These are phyloP conservation scores for Pithys albifrons DNA, from an alignment of 2,113 vertebrate genomes.

Conservation along the genomic window DNA sequence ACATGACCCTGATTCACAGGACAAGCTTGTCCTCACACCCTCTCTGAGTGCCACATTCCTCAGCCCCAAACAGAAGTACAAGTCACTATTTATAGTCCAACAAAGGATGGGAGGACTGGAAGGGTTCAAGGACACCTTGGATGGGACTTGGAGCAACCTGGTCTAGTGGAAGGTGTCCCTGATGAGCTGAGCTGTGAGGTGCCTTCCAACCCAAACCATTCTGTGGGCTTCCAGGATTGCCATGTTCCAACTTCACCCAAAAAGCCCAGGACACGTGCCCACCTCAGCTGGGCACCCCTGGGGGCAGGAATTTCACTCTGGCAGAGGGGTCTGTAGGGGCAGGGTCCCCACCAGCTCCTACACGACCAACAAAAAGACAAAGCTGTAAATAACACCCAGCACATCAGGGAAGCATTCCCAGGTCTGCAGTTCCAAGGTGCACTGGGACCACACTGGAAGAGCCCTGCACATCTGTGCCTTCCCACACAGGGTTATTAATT, in stretches of 20 bases:
- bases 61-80: neutral
- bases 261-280: neutral
- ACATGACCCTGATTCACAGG: neutral
- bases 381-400: neutral
- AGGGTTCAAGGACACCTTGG: neutral
- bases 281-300: neutral
- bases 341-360: neutral
- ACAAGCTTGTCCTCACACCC: neutral
- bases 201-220: neutral
- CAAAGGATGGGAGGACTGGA: neutral
- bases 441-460: neutral
- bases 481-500: neutral
- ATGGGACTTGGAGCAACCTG: neutral
- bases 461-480: neutral
- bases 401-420: neutral
- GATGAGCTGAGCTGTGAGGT: neutral
- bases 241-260: neutral
- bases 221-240: neutral
- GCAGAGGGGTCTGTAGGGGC: fast-evolving
- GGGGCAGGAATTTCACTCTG: neutral
- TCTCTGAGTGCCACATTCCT: neutral
- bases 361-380: neutral
- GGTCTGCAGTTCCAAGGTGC: neutral
- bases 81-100: fast-evolving
- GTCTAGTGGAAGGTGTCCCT: neutral